Evolutionary conservation across 2,888 invertebrate species (phyloP), one percentile per base, ranked within the genome.

Genomic region (Erebia palarica): DNA sequence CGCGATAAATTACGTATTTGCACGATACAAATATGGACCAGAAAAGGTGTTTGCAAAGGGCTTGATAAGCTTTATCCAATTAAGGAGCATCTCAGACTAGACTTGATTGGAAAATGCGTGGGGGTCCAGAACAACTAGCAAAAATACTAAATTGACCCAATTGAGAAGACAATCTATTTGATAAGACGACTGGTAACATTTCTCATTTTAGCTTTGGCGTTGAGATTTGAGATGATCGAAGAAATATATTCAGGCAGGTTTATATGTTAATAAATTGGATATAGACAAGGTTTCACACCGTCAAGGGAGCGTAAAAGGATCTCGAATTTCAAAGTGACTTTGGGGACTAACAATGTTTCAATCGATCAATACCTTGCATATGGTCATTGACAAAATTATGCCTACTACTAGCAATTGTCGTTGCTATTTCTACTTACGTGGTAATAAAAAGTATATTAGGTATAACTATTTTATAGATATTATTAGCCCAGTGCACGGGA

Each of bases 321-420:
- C 63, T 63, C 63, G 47, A 49, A 61, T 63, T 63, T 49, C 44
- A 47, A 47, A 47, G 44, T 18, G 18, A 18, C 44, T 61, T 16
- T 21, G 18, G n/a, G 16, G 61, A 61, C 18, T 61, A 47, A 61
- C 18, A 44, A 61, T 18, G 44, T 61, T 61, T 47, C 13, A 61
- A 21, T n/a, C 60, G 47, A 61, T 61, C 61, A 61, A 61, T 47
- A 61, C 3, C 61, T 61, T 47, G 13, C 18, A 21, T 61, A 18
- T 14, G 61, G 61, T 63, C 49, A 9, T 63, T 63, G 47, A 49
- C 63, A 27, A 63, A 63, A 49, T 18, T 63, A 63, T 21, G 63
- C 14, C 63, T 18, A 18, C 13, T 16, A 44, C 36, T 8, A 27
- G 27, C 27, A 27, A 36, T 36, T 7, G 27, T 36, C 36, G 14